phyloP scores from a whole-genome alignment of 2,113 vertebrate species.

The Numenius arquata region DNA sequence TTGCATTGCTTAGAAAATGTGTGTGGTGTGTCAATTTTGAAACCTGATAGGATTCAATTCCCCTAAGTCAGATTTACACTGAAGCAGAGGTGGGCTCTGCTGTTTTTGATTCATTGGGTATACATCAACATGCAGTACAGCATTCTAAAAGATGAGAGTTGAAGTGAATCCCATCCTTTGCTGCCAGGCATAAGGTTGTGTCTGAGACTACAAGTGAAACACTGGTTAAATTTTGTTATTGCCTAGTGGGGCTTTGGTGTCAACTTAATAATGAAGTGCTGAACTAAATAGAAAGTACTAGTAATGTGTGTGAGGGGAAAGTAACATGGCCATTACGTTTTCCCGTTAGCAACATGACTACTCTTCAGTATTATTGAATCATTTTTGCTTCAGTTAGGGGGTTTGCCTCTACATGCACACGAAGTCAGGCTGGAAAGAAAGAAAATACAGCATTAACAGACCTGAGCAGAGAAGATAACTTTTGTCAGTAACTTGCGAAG shows the following conservation, averaged over 20 bases:
- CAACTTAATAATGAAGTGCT: neutral
- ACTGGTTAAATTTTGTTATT: neutral
- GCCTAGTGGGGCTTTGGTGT: neutral
- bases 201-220: neutral
- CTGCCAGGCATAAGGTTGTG: neutral
- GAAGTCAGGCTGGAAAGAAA: neutral
- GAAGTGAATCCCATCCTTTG: neutral
- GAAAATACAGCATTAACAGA: neutral
- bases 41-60: neutral
- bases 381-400: neutral
- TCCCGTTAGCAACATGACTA: accelerated
- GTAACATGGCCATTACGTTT: neutral
- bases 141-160: neutral
- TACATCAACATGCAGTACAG: no score
- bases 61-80: neutral
- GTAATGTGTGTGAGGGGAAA: neutral
- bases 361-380: neutral
- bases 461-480: neutral
- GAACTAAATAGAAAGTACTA: neutral
- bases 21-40: neutral
- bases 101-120: neutral
- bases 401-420: neutral
- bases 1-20: neutral
- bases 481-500: neutral
- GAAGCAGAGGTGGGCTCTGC: neutral